phyloP scores from a whole-genome alignment of 2,113 vertebrate species.

The Phyllostomus hastatus region DNA sequence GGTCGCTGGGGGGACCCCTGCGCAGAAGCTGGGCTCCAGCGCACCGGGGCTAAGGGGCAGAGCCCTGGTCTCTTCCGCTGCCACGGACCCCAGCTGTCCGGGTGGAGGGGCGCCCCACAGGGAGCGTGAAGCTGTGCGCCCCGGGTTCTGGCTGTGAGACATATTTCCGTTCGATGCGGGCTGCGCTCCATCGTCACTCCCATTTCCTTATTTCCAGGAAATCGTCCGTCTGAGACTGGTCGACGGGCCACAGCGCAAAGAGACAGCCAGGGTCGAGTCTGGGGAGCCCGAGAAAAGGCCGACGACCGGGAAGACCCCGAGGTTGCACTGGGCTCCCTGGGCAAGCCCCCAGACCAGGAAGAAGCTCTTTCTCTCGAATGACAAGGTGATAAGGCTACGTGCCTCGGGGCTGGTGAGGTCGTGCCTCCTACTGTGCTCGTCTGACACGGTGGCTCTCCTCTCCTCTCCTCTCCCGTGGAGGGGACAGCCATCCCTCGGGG shows the following conservation, averaged over 20 bases:
- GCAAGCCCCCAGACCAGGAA: constrained; percentile 47
- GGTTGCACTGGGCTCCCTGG: constrained; percentile 51
- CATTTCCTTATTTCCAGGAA: constrained; percentile 37
- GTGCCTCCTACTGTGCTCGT: constrained; percentile 51
- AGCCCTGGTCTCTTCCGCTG: neutral
- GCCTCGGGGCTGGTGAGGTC: constrained; percentile 25
- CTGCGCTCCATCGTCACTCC: neutral
- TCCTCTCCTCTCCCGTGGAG: neutral
- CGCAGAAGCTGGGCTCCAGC: neutral
- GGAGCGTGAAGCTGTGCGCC: neutral
- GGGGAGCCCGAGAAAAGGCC: constrained; percentile 29
- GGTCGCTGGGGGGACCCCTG: neutral
- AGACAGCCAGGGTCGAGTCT: constrained; percentile 28
- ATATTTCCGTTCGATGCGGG: neutral
- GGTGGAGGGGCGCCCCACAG: neutral
- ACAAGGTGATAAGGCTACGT: neutral
- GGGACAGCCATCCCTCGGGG: neutral
- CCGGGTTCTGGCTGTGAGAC: neutral
- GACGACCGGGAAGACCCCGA: constrained; percentile 29
- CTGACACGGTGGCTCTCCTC: neutral
- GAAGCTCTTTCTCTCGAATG: constrained; percentile 49
- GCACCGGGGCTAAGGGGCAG: neutral
- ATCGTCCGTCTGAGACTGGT: constrained; percentile 12
- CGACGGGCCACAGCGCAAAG: neutral
- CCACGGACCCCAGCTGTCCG: neutral